phyloP scores from a whole-genome alignment of 2,888 invertebrate genomes.

The Thumatha senex region DNA sequence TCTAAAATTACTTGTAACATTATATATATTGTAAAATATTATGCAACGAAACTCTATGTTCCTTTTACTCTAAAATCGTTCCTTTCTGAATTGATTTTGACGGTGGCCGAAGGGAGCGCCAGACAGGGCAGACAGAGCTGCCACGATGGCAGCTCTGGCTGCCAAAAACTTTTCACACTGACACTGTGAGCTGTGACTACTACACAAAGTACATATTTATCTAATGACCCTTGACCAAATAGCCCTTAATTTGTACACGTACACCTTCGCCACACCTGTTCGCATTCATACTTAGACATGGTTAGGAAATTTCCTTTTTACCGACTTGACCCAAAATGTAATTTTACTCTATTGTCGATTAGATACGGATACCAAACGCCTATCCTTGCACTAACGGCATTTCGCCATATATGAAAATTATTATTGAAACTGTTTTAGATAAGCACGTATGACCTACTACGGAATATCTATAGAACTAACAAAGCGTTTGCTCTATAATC shows the following conservation, averaged over 20 bases:
- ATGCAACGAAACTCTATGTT: too few relatives aligned
- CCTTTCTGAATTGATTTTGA: too few relatives aligned
- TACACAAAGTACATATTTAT: not conserved
- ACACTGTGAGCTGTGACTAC: not conserved
- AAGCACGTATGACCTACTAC: constrained; percentile 8
- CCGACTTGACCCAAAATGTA: constrained; percentile 7
- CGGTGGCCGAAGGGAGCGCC: too few relatives aligned
- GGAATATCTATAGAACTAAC: not conserved
- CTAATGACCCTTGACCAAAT: not conserved
- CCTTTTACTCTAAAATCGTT: too few relatives aligned
- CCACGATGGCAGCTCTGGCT: too few relatives aligned
- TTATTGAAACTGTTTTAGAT: constrained; percentile 17
- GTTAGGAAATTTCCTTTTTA: constrained; percentile 1
- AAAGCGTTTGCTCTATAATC: too few relatives aligned
- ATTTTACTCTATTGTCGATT: constrained; percentile 15
- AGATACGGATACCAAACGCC: constrained; percentile 6
- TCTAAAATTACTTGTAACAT: too few relatives aligned
- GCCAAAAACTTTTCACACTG: too few relatives aligned
- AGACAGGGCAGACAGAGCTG: too few relatives aligned
- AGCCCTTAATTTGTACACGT: not conserved
- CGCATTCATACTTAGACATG: not conserved
- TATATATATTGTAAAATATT: too few relatives aligned
- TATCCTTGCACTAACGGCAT: constrained; percentile 20
- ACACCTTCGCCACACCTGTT: not conserved
- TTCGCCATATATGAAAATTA: constrained; percentile 12